Percentiles rank a stretch among this genome's conserved stretches.
Evolutionary conservation across 2,888 invertebrate species (phyloP).

Genomic region (Seladonia tumulorum): DNA sequence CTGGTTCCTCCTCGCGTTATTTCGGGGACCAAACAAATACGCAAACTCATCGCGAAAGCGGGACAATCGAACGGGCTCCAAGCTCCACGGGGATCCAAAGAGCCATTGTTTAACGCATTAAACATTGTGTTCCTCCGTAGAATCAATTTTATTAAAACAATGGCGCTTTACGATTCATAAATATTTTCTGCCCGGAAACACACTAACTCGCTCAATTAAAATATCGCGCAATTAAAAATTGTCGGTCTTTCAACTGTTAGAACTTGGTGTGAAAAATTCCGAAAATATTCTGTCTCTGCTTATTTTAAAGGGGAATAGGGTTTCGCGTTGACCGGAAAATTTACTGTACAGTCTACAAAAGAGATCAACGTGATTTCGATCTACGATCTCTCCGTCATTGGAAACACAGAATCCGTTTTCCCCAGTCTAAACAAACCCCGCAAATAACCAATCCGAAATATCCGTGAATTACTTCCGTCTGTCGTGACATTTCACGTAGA

Average conservation of each 20-base stretch:
- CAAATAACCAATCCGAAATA: constrained; percentile 46
- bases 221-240: background rate
- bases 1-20: constrained; percentile 56
- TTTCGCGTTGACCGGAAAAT: too few species aligned
- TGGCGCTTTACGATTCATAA: background rate
- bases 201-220: background rate
- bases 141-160: background rate
- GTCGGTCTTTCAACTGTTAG: background rate
- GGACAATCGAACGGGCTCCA: constrained; percentile 51
- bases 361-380: constrained; percentile 2
- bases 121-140: background rate
- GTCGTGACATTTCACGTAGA: constrained; percentile 62
- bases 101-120: background rate
- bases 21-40: constrained; percentile 56
- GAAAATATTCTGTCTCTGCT: background rate
- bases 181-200: background rate
- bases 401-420: constrained; percentile 9
- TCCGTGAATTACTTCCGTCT: constrained; percentile 13
- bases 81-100: background rate
- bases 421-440: constrained; percentile 35
- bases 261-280: background rate
- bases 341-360: background rate
- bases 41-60: constrained; percentile 55
- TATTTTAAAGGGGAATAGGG: too few species aligned
- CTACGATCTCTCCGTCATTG: constrained; percentile 37